Percentiles rank a stretch among this genome's conserved stretches.
Evolutionary conservation across 2,888 invertebrate genomes (phyloP).

Genomic region (Agrenia bidenticulata): DNA sequence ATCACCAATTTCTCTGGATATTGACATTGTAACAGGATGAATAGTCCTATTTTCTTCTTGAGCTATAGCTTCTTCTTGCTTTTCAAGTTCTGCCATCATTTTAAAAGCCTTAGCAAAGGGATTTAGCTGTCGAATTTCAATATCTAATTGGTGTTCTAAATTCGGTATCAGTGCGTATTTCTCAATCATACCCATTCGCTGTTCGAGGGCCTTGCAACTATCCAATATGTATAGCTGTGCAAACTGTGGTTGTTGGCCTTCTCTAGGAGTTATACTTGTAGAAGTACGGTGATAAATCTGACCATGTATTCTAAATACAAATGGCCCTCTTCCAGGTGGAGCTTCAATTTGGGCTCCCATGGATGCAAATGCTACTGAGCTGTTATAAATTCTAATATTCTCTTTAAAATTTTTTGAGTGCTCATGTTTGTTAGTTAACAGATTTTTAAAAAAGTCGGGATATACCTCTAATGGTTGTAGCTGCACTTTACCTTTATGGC

Average conservation of each 20-base stretch:
- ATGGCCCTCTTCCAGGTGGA: slow-evolving; percentile 28
- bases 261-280: neutral
- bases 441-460: slow-evolving; percentile 10
- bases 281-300: slow-evolving; percentile 39
- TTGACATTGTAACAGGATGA: neutral
- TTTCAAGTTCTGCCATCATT: slow-evolving; percentile 43
- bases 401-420: slow-evolving; percentile 10
- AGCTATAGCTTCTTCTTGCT: slow-evolving; percentile 19
- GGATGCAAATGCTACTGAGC: slow-evolving; percentile 45
- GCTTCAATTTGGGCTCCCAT: slow-evolving; percentile 33
- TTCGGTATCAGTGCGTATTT: neutral
- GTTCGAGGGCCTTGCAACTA: slow-evolving; percentile 13
- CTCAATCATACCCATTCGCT: slow-evolving; percentile 11
- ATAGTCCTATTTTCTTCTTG: neutral
- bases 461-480: neutral
- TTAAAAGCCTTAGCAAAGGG: slow-evolving; percentile 42
- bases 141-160: neutral
- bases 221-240: slow-evolving; percentile 35
- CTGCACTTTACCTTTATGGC: slow-evolving; percentile 35
- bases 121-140: slow-evolving; percentile 16
- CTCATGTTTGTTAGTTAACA: slow-evolving; percentile 13
- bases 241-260: slow-evolving; percentile 9
- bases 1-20: slow-evolving; percentile 2
- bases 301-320: slow-evolving; percentile 44
- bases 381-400: slow-evolving; percentile 39